A percentile compares a stretch with the other conserved stretches of the same genome.
Evolutionary conservation across 2,113 vertebrate genomes (phyloP).

Genomic region (Neolamprologus toae): DNA sequence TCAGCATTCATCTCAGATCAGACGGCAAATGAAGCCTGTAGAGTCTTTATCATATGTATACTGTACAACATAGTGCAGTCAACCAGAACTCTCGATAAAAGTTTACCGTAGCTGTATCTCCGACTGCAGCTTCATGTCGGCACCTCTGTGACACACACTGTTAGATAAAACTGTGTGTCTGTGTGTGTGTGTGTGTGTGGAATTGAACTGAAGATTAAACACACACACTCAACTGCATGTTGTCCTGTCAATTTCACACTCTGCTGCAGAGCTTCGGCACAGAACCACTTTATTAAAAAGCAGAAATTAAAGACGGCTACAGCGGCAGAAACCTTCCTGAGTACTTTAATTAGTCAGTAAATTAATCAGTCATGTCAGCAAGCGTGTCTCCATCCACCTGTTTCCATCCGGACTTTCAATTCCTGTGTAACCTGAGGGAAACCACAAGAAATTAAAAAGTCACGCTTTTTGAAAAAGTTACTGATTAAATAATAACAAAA

Average conservation of each 20-base stretch:
- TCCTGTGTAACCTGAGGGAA: neutral
- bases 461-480: neutral
- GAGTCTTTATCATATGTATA: neutral
- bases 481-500: neutral
- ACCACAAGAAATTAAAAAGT: neutral
- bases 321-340: neutral
- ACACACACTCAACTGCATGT: neutral
- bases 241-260: constrained; percentile 48
- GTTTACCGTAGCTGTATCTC: neutral
- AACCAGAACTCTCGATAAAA: neutral
- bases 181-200: neutral
- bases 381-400: neutral
- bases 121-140: neutral
- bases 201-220: neutral
- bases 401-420: neutral
- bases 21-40: neutral
- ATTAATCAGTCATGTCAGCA: neutral
- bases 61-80: neutral
- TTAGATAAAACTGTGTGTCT: neutral
- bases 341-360: neutral
- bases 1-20: neutral
- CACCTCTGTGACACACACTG: neutral
- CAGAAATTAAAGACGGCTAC: neutral
- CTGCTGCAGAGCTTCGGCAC: neutral
- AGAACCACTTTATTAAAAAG: constrained; percentile 3